phyloP scores from a whole-genome alignment of 2,888 invertebrate genomes.

The Euspilapteryx auroguttella region DNA sequence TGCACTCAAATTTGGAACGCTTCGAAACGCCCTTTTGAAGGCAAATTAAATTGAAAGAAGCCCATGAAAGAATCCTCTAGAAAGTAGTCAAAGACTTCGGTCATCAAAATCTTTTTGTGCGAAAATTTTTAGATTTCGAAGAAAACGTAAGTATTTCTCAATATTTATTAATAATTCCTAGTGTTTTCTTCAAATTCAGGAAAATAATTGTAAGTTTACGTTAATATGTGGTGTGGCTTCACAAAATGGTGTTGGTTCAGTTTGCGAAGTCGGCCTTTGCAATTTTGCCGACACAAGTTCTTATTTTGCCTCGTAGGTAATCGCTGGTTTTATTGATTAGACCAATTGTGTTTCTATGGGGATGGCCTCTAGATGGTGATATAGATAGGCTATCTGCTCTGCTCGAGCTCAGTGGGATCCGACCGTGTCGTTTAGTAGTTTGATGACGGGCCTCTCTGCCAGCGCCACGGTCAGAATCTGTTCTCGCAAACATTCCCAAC shows the following conservation, averaged over 20 bases:
- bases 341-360: constrained; percentile 39
- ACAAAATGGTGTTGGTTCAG: constrained; percentile 23
- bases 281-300: constrained; percentile 20
- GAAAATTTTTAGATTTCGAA: constrained; percentile 48
- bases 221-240: too few species aligned
- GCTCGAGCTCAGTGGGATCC: neutral
- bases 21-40: constrained; percentile 33
- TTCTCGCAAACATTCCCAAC: constrained; percentile 26
- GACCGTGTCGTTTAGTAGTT: constrained; percentile 11
- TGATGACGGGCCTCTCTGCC: constrained; percentile 53
- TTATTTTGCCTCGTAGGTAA: too few species aligned
- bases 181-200: too few species aligned
- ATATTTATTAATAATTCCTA: too few species aligned
- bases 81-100: constrained; percentile 57
- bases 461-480: constrained; percentile 47
- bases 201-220: too few species aligned
- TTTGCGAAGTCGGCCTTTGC: constrained; percentile 14
- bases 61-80: constrained; percentile 59
- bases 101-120: constrained; percentile 60
- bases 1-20: too few species aligned
- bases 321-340: constrained; percentile 35
- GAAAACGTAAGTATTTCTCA: constrained; percentile 44
- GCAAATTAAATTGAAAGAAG: constrained; percentile 53
- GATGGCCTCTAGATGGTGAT: constrained; percentile 21
- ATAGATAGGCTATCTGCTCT: constrained; percentile 15